Conservation (phyloP, 2,797 vertebrate genomes). For the Monodelphis domestica region DNA sequence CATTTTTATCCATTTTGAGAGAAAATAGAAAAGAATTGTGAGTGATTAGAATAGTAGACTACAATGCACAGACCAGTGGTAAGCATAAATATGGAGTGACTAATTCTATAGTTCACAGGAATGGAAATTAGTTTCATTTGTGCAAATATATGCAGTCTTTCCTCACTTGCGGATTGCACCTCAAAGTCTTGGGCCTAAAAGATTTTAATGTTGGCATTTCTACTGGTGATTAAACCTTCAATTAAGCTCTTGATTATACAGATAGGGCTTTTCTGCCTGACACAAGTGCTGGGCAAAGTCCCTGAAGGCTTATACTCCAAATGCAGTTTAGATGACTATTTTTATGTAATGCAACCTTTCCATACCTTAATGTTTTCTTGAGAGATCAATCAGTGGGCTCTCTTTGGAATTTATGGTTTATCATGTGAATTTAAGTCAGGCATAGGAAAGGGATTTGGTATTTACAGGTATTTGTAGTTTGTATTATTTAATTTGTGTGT, state of each 20-base stretch:
- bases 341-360: constrained; percentile 36
- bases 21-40: constrained; percentile 58
- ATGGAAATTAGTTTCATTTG: constrained; percentile 78
- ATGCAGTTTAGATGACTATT: constrained; percentile 3
- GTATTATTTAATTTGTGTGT: not conserved
- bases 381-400: not conserved
- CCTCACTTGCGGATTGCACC: constrained; percentile 70
- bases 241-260: constrained; percentile 57
- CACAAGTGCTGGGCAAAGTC: constrained; percentile 13
- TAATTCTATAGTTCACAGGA: constrained; percentile 64
- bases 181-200: constrained; percentile 58
- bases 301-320: constrained; percentile 2
- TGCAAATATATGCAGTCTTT: constrained; percentile 71
- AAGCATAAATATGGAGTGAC: constrained; percentile 51
- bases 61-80: constrained; percentile 41
- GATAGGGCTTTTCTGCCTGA: constrained; percentile 26
- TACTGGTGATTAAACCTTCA: constrained; percentile 41
- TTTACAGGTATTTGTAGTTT: not conserved
- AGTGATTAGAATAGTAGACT: constrained; percentile 58
- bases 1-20: constrained; percentile 31
- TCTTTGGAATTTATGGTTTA: not conserved
- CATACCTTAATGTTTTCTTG: not conserved
- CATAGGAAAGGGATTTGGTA: not conserved
- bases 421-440: not conserved
- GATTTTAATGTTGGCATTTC: constrained; percentile 56